These are phyloP conservation scores for Pheosia gnoma DNA, from an alignment of 2,888 invertebrate genomes.

Conservation along the genomic window DNA sequence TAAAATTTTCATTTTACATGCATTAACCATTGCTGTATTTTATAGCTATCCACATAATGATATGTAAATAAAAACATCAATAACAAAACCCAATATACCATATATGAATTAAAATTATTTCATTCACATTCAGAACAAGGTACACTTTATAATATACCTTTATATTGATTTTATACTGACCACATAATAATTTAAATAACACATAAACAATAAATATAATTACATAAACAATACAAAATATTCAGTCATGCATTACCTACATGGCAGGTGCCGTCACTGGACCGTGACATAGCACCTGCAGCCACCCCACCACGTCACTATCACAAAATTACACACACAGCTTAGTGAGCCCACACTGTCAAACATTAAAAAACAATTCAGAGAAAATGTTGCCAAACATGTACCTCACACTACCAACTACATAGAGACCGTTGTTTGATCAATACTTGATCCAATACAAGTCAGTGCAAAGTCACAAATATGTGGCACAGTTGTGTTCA, in stretches of 20 bases:
- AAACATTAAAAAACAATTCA: slow-evolving; percentile 46
- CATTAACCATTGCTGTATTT: too few relatives aligned
- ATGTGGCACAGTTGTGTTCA: slow-evolving; percentile 59
- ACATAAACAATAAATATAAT: slow-evolving; percentile 26
- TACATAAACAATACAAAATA: slow-evolving; percentile 48
- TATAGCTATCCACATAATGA: neutral
- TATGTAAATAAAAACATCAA: neutral
- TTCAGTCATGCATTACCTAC: slow-evolving; percentile 62
- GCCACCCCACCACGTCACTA: slow-evolving; percentile 60
- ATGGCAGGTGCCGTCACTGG: slow-evolving; percentile 73
- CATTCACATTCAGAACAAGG: slow-evolving; percentile 1
- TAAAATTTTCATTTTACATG: too few relatives aligned
- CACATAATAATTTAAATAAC: slow-evolving; percentile 21
- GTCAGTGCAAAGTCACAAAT: slow-evolving; percentile 58
- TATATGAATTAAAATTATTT: neutral
- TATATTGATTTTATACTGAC: slow-evolving; percentile 11
- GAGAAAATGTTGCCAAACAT: slow-evolving; percentile 47
- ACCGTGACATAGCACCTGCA: slow-evolving; percentile 74
- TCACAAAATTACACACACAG: slow-evolving; percentile 56
- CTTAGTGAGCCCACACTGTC: slow-evolving; percentile 43
- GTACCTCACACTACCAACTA: slow-evolving; percentile 31
- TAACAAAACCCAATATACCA: neutral
- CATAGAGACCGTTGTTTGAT: slow-evolving; percentile 78
- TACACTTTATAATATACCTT: neutral
- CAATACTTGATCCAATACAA: slow-evolving; percentile 68